Base-by-base conservation (phyloP, 2,797 vertebrate genomes). In the Triplophysa yarkandensis region DNA sequence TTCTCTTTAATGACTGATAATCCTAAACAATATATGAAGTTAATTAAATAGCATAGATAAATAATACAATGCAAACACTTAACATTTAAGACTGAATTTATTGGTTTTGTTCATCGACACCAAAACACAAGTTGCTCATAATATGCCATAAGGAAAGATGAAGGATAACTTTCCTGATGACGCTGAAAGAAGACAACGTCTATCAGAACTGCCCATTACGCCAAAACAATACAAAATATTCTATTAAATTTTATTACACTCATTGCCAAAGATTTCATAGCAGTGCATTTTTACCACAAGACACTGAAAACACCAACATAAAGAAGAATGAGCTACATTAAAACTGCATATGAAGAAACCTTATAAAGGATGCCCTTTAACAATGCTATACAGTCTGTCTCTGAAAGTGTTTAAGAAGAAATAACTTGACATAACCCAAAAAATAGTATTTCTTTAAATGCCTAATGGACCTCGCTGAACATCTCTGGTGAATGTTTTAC, bases 401-500 rank as follows among this genome's bases (percentile, higher is more conserved):
- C 11, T 52, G 3, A 7, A 50, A 8, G 13, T 9, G 2, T 52
- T 52, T 52, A n/a, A n/a, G n/a, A n/a, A n/a, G n/a, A n/a, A n/a
- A n/a, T n/a, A n/a, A n/a, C n/a, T n/a, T n/a, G n/a, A n/a, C n/a
- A n/a, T n/a, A n/a, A n/a, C n/a, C n/a, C n/a, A n/a, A n/a, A n/a
- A n/a, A n/a, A n/a, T n/a, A n/a, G n/a, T n/a, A n/a, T n/a, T n/a
- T n/a, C n/a, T n/a, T n/a, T n/a, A n/a, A n/a, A n/a, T n/a, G n/a
- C n/a, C n/a, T n/a, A n/a, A n/a, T n/a, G n/a, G 55, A 57, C 68
- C 14, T 70, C 58, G 9, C 4, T 11, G 32, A 58, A 13, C 17
- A 69, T 21, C 23, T 14, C 50, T 25, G 23, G 52, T 74, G 64
- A 79, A 60, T 43, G 36, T 52, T 64, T 75, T 23, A 58, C n/a